Base-by-base conservation (phyloP, 2,888 invertebrate species). In the Slavum lentiscoides region DNA sequence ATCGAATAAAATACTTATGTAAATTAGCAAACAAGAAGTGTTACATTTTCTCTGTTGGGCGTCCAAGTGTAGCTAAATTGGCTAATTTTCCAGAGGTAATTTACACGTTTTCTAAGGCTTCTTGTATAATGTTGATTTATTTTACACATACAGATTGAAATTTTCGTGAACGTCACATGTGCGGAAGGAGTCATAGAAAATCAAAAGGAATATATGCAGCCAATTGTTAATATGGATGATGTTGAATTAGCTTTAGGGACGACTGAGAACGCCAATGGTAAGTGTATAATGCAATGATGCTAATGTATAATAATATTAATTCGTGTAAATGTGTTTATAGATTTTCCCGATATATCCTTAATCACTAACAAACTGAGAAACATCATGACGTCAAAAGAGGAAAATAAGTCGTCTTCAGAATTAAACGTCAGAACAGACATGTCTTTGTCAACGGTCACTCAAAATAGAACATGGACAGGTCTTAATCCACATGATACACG, bases 21-120 rank as follows among this genome's bases (percentile, higher is more conserved):
- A 91, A 90, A 84, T 87, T 89, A 2, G 91, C 82, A 49, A 83
- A 92, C 0, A 97, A 96, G 85, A 96, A 95, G 86, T 92, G 92
- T 83, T 97, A 98, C 85, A 92, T 95, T 68, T 91, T 98, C 80
- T 94, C 94, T 39, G 94, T 98, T 76, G 98, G 98, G 8, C 96
- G 97, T 86, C 93, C 97, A 5, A 98, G 96, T 88, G 93, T 94
- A 17, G 93, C 95, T 0, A 99, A 99, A 87, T 88, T 99, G 82
- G 96, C 97, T 0, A 99, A 99, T 88, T 97, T 98, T 86, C 91
- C 93, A 80, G 95, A 95, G 88, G 92, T 92, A 87, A 85, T 85
- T 83, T 82, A 82, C 13, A 3, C 49, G 13, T 49, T 49, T 49
- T 1, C 49, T 49, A 49, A 49, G 13, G 13, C 49, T 49, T 55